Conservation (phyloP, 2,113 vertebrate genomes). For the Neogobius melanostomus region DNA sequence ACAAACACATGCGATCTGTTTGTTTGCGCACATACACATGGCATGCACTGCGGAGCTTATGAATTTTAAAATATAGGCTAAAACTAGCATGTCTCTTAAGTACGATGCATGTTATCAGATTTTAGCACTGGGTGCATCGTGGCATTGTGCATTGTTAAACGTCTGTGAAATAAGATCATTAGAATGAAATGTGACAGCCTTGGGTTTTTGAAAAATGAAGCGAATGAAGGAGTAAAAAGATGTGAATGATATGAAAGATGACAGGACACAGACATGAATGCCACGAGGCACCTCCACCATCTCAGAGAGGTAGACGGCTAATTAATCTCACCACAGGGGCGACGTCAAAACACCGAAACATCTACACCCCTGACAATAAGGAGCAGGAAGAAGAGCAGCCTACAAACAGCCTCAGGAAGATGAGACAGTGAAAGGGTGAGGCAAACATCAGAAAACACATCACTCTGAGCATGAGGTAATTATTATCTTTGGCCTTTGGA, state of each 20-base stretch:
- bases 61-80: too few relatives aligned
- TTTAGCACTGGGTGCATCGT: too few relatives aligned
- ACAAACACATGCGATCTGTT: too few relatives aligned
- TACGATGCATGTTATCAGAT: too few relatives aligned
- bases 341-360: slow-evolving; percentile 41
- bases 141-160: too few relatives aligned
- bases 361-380: slow-evolving; percentile 28
- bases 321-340: slow-evolving; percentile 59
- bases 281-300: slow-evolving; percentile 37
- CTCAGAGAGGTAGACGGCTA: slow-evolving; percentile 50
- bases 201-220: slow-evolving; percentile 6
- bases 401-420: slow-evolving; percentile 16
- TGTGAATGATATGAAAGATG: slow-evolving; percentile 6
- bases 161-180: too few relatives aligned
- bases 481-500: too few relatives aligned
- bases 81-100: too few relatives aligned
- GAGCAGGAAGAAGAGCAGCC: slow-evolving; percentile 13
- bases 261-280: slow-evolving; percentile 42
- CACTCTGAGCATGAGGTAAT: neutral
- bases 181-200: neutral
- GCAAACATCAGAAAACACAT: slow-evolving; percentile 12
- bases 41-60: too few relatives aligned
- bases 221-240: slow-evolving; percentile 5
- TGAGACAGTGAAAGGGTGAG: slow-evolving; percentile 16
- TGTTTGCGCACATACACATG: too few relatives aligned